Evolutionary conservation across 2,888 invertebrate species (phyloP), one percentile per base, ranked within the genome.

Genomic region (Xestia rhomboidea): DNA sequence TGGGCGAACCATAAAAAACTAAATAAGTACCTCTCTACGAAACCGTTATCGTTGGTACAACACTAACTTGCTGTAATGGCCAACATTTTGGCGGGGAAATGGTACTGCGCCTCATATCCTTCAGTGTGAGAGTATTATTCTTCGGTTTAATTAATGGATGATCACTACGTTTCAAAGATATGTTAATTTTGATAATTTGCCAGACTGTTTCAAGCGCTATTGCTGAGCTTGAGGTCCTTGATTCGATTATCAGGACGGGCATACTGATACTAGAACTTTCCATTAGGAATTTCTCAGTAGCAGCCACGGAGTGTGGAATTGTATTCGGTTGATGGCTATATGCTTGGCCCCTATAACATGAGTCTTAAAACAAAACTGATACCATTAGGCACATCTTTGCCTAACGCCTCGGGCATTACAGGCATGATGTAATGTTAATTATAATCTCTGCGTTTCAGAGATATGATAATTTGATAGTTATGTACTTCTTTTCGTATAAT

Each of bases 1-100:
- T 84, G 74, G 72, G 62, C n/a, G 74, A 60, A 72, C 74, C 72
- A 67, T 84, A 75, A 73, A 76, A 80, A 83, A 80, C 82, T 76
- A 73, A 80, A 69, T 82, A 81, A 78, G 86, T 74, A 73, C 77
- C 75, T 80, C 73, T 68, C 83, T 82, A 85, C 85, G 62, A 72
- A 82, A 86, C 80, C 85, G 84, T 84, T 84, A 84, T 81, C 81
- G 81, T 77, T 49, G 71, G 82, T 83, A 86, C 84, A 81, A 71
- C 76, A 79, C 75, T 84, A 85, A 76, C 79, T 77, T 89, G 88
- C 80, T 74, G 80, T 88, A 89, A 89, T 83, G 83, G 81, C 83
- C 63, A 87, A 87, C 88, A 88, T 91, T 92, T 91, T 84, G 78
- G 77, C 86, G 86, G 88, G 86, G 85, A 90, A 91, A 91, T 89